Evolutionary conservation across 2,888 invertebrate species (phyloP).

Genomic region (Brachyopa scutellaris): DNA sequence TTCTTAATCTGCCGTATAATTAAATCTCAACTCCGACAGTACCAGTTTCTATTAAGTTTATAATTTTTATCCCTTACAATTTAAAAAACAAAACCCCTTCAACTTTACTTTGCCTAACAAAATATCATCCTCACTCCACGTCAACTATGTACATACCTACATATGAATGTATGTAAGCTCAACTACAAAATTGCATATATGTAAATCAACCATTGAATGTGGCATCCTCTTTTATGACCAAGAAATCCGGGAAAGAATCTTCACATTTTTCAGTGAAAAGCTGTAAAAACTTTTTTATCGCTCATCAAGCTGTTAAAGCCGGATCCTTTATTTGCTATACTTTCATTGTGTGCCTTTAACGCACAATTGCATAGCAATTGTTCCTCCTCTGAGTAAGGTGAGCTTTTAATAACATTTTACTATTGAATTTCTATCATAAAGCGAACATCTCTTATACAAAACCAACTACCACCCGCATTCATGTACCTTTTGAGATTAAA

Average conservation of each 20-base stretch:
- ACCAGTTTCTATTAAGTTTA: too few species aligned
- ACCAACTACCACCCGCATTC: not conserved
- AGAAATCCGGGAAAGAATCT: constrained; percentile 1
- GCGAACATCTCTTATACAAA: not conserved
- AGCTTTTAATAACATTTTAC: not conserved
- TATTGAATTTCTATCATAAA: not conserved
- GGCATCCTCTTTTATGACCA: not conserved
- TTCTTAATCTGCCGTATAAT: too few species aligned
- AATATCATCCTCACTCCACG: too few species aligned
- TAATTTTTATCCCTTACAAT: too few species aligned
- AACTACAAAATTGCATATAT: too few species aligned
- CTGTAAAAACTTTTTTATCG: constrained; percentile 10
- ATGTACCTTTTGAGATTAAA: too few species aligned
- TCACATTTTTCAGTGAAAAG: not conserved
- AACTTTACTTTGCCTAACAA: too few species aligned
- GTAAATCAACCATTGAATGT: not conserved
- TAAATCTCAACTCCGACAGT: too few species aligned
- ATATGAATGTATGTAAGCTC: too few species aligned
- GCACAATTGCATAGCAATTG: not conserved
- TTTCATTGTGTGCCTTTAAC: not conserved
- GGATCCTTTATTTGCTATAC: not conserved
- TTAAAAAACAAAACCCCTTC: too few species aligned
- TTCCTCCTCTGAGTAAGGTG: not conserved
- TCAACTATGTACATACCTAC: too few species aligned
- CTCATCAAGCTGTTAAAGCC: not conserved